Percentiles rank a stretch among this genome's conserved stretches.
These are phyloP conservation scores for Hemiscyllium ocellatum DNA, from an alignment of 2,113 vertebrate genomes.

Conservation along the genomic window DNA sequence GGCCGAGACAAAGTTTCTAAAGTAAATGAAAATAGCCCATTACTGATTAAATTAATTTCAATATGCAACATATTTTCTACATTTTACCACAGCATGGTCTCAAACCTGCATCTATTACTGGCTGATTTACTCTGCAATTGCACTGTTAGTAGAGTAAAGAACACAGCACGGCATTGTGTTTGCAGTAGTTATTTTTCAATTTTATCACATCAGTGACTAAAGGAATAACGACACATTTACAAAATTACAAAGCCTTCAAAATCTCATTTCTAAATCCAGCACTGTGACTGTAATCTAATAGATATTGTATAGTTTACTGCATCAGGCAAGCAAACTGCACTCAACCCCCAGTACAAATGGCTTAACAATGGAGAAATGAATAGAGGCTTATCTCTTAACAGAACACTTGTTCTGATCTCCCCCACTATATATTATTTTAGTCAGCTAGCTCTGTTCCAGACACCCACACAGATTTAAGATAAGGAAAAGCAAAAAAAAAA, in stretches of 20 bases:
- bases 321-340: slow-evolving; percentile 57
- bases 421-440: slow-evolving; percentile 73
- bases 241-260: slow-evolving; percentile 54
- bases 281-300: slow-evolving; percentile 63
- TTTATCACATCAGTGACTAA: slow-evolving; percentile 53
- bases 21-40: slow-evolving; percentile 45
- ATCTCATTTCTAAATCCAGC: slow-evolving; percentile 57
- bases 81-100: slow-evolving; percentile 23
- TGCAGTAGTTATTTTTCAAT: slow-evolving; percentile 40
- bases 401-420: slow-evolving; percentile 56
- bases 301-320: slow-evolving; percentile 63
- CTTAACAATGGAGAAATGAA: slow-evolving; percentile 54
- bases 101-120: slow-evolving; percentile 21
- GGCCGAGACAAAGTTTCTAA: slow-evolving; percentile 75
- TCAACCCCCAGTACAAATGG: slow-evolving; percentile 48
- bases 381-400: slow-evolving; percentile 50
- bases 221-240: slow-evolving; percentile 50
- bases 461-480: slow-evolving; percentile 74
- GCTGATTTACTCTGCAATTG: slow-evolving; percentile 9
- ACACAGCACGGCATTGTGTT: slow-evolving; percentile 21
- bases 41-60: slow-evolving; percentile 37
- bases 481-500: slow-evolving; percentile 56
- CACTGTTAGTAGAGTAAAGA: neutral
- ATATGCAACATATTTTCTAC: slow-evolving; percentile 23
- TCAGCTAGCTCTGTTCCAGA: slow-evolving; percentile 77